Conservation (phyloP, 2,797 vertebrate species). For the Trichosurus vulpecula region DNA sequence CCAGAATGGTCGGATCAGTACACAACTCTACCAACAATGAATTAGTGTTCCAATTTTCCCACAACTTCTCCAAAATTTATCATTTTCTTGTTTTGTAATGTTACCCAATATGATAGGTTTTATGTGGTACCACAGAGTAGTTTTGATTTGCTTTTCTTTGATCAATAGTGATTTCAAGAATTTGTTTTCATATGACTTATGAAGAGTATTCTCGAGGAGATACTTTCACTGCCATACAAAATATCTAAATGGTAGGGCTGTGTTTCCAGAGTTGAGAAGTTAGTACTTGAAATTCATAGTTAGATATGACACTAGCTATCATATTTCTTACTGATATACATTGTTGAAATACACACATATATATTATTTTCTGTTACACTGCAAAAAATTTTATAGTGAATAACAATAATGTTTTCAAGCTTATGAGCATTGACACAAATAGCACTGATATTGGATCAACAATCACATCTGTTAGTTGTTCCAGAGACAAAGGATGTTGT, state of each 20-base stretch:
- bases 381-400: neutral
- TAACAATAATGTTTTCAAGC: neutral
- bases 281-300: neutral
- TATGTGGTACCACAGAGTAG: too few relatives aligned
- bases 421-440: neutral
- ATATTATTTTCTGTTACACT: neutral
- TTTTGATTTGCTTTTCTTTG: too few relatives aligned
- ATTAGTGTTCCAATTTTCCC: too few relatives aligned
- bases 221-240: neutral
- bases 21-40: too few relatives aligned
- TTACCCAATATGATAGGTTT: too few relatives aligned
- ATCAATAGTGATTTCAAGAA: too few relatives aligned
- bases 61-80: too few relatives aligned
- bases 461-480: neutral
- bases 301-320: neutral
- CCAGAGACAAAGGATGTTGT: neutral
- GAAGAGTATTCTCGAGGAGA: neutral
- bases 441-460: neutral
- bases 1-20: too few relatives aligned
- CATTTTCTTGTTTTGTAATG: too few relatives aligned
- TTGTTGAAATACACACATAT: neutral
- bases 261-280: neutral
- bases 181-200: too few relatives aligned
- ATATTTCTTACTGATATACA: neutral
- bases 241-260: neutral